Conservation (phyloP, 2,797 vertebrate genomes). For the Glossophaga mutica region DNA sequence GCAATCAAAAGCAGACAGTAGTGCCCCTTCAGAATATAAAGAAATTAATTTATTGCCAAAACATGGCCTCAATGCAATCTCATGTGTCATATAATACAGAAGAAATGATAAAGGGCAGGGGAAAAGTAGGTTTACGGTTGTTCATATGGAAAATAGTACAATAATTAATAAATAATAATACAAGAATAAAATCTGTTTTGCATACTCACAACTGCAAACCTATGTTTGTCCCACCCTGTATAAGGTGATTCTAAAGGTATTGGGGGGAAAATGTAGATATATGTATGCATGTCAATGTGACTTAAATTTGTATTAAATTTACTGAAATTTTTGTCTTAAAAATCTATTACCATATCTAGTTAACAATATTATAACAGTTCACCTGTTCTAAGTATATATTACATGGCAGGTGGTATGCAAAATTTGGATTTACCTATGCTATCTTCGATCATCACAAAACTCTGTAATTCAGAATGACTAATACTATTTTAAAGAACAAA, state of each 20-base stretch:
- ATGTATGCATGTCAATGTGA: not conserved
- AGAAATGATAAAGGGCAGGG: not conserved
- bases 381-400: not conserved
- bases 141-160: not conserved
- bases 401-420: not conserved
- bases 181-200: not conserved
- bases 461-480: not conserved
- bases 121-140: not conserved
- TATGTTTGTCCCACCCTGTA: not conserved
- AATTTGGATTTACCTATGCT: not conserved
- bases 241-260: not conserved
- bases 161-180: not conserved
- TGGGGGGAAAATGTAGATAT: not conserved
- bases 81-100: not conserved
- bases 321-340: not conserved
- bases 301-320: not conserved
- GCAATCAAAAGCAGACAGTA: not conserved
- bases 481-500: conserved; percentile 38
- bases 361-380: not conserved
- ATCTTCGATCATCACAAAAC: not conserved
- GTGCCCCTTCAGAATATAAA: not conserved
- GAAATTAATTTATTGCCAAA: not conserved
- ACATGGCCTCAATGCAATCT: not conserved
- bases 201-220: not conserved
- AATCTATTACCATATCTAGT: not conserved